Base-by-base conservation (phyloP, 2,797 vertebrate genomes). In the Typhlichthys eigenmanni region DNA sequence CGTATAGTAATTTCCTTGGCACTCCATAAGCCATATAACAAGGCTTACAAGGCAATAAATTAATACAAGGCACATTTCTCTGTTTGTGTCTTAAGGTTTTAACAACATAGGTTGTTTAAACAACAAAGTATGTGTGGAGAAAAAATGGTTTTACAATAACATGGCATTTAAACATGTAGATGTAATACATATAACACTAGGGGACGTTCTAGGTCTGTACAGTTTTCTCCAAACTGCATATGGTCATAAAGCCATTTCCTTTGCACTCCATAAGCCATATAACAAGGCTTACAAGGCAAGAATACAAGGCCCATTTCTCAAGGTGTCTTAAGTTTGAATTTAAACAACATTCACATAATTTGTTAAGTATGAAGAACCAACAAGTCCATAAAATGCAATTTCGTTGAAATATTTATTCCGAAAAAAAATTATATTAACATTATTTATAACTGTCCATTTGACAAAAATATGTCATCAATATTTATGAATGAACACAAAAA, bases 371-470 rank as follows among this genome's bases (percentile, higher is more conserved):
- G 80, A 85, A 85, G 24, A 80, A 49, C 17, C 53, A 80, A 50
- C 68, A 71, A 60, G 24, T 71, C 72, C 81, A 68, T 89, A 88
- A 83, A 85, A 87, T 90, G 89, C 88, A 89, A 88, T 90, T 91
- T 90, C 75, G 75, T 90, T 89, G 82, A 91, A 90, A 89, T 87
- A 63, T 92, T 92, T 92, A 92, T 91, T 92, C 84, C 83, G 78
- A 89, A 69, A 69, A 91, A 85, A 90, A 88, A 88, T 63, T 76
- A 89, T 85, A 89, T 88, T 85, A 89, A 89, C 88, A 90, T 79
- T 88, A 88, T 90, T 90, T 89, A 88, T 89, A 89, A 83, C 66
- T 84, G 79, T 84, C 79, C 65, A 52, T 88, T 82, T 85, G 85
- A 91, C 86, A 88, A 11, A 38, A 76, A 72, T 79, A 62, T 80